These are phyloP conservation scores for Myanophis thanlyinensis DNA, from an alignment of 2,113 vertebrate genomes.

Conservation along the genomic window DNA sequence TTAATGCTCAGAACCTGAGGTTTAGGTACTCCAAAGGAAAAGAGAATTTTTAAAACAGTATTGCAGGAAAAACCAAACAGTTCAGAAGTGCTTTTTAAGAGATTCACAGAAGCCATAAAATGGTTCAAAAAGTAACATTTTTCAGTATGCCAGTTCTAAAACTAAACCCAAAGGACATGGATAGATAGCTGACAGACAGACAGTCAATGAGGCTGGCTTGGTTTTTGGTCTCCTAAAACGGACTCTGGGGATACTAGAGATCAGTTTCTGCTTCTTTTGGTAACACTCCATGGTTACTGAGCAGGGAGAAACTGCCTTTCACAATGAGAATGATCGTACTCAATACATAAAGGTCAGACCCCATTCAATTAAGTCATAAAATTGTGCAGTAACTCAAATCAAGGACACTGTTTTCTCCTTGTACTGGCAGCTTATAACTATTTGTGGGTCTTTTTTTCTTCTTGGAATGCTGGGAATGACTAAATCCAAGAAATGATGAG, in stretches of 20 bases:
- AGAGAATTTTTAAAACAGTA: not conserved
- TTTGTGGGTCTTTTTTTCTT: not conserved
- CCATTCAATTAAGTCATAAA: slow-evolving; percentile 7
- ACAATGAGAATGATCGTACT: not conserved
- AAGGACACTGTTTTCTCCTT: not conserved
- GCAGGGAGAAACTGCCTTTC: not conserved
- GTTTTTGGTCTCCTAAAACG: not conserved
- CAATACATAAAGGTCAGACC: slow-evolving; percentile 4
- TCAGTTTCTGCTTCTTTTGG: not conserved
- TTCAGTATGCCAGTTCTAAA: not conserved
- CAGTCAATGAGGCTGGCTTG: not conserved
- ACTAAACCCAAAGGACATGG: not conserved
- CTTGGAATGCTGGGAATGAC: not conserved
- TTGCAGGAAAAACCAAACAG: not conserved
- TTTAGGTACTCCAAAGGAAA: not conserved
- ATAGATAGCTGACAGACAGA: not conserved
- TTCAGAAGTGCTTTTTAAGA: not conserved
- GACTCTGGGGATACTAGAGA: not conserved
- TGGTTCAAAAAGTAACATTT: not conserved
- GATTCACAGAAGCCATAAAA: not conserved
- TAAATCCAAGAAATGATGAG: not conserved
- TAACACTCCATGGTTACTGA: not conserved
- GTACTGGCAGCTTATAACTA: not conserved
- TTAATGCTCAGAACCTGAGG: not conserved
- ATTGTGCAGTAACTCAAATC: not conserved